Conservation (phyloP, 30 jellyfish, hydroid and myxozoan species). For the Mastigias papua region DNA sequence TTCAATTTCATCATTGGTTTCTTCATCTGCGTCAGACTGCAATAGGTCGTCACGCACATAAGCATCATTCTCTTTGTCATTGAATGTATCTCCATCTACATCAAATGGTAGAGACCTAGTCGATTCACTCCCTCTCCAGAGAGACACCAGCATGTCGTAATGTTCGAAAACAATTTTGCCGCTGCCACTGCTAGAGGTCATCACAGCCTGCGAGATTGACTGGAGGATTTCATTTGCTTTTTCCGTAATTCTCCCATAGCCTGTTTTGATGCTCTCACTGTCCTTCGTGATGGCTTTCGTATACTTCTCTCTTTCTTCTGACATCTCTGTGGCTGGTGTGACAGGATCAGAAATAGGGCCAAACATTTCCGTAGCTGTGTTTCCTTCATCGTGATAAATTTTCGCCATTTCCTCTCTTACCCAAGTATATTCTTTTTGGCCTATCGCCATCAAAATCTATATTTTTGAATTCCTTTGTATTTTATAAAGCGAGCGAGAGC, state of each 20-base stretch:
- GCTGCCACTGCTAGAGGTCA: too few relatives aligned
- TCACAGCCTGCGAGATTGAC: too few relatives aligned
- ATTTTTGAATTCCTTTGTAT: slow-evolving; percentile 67
- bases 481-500: slow-evolving; percentile 26
- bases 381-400: slow-evolving; percentile 39
- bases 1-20: slow-evolving; percentile 7
- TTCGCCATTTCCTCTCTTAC: slow-evolving; percentile 64
- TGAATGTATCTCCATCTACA: slow-evolving; percentile 29
- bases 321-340: not conserved
- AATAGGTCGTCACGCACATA: not conserved
- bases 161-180: too few relatives aligned
- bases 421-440: slow-evolving; percentile 68
- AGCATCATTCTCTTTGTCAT: not conserved
- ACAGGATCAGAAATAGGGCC: not conserved
- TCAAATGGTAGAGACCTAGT: slow-evolving; percentile 62
- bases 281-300: too few relatives aligned
- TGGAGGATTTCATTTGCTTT: too few relatives aligned
- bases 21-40: not conserved
- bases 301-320: too few relatives aligned
- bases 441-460: slow-evolving; percentile 73
- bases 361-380: not conserved
- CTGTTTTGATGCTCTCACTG: too few relatives aligned
- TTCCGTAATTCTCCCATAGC: too few relatives aligned
- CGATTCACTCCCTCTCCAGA: slow-evolving; percentile 72
- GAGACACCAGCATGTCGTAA: too few relatives aligned